Evolutionary conservation across 2,113 vertebrate genomes (phyloP).

Genomic region (Zingel zingel): DNA sequence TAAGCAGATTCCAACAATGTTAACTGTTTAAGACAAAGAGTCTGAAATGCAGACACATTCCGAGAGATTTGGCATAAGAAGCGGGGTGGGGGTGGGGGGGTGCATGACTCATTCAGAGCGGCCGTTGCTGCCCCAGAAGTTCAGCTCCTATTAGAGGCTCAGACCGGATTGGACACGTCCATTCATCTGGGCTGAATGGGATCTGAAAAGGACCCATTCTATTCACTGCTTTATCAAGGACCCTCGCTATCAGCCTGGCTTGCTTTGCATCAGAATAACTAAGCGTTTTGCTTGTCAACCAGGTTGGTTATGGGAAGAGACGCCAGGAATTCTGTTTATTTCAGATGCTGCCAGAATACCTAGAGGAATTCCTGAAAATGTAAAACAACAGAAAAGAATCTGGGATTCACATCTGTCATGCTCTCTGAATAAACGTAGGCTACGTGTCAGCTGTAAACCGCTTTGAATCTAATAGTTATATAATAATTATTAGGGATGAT

Average conservation of each 20-base stretch:
- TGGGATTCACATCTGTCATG: neutral
- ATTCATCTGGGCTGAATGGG: constrained; percentile 67
- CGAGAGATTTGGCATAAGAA: constrained; percentile 11
- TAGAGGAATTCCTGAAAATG: constrained; percentile 1
- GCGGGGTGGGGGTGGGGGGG: too few relatives aligned
- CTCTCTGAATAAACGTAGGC: too few relatives aligned
- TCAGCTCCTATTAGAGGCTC: constrained; percentile 53
- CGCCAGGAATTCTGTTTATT: constrained; percentile 34
- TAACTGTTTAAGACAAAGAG: neutral
- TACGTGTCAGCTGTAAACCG: neutral
- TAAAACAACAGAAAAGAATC: neutral
- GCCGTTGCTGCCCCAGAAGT: constrained; percentile 66
- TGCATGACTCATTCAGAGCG: neutral
- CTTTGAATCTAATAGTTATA: neutral
- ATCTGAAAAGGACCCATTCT: constrained; percentile 44
- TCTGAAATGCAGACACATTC: neutral
- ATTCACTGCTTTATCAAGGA: constrained; percentile 49
- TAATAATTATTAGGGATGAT: neutral
- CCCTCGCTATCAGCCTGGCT: constrained; percentile 47
- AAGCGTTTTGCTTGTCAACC: constrained; percentile 44
- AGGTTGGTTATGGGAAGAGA: constrained; percentile 62
- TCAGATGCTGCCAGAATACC: constrained; percentile 1
- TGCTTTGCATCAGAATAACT: constrained; percentile 71
- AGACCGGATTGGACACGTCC: constrained; percentile 54
- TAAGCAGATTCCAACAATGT: neutral